These are phyloP conservation scores for Samia ricini DNA, from an alignment of 1,140 invertebrate species.

Conservation along the genomic window DNA sequence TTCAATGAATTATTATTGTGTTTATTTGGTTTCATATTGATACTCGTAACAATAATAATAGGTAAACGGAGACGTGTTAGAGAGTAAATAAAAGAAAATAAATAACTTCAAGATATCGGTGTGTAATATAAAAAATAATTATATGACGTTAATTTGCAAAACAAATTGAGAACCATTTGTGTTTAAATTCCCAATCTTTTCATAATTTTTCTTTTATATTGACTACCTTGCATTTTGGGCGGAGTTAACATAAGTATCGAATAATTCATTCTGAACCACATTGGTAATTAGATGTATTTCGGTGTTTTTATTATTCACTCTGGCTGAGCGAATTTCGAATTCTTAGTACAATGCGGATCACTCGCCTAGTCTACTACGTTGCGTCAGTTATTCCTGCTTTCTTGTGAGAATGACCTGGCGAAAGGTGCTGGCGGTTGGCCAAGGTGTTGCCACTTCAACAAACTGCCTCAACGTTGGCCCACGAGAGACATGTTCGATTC, in stretches of 20 bases:
- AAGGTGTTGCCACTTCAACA: constrained; percentile 16
- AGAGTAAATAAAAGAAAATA: too few relatives aligned
- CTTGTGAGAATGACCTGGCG: constrained; percentile 46
- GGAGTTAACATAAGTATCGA: not conserved
- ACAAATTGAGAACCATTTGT: too few relatives aligned
- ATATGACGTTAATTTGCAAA: too few relatives aligned
- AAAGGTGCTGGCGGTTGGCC: constrained; percentile 36
- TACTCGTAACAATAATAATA: too few relatives aligned
- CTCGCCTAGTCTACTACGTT: not conserved
- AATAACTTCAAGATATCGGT: too few relatives aligned
- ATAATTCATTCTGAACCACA: not conserved
- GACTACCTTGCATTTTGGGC: too few relatives aligned
- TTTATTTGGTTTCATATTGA: not conserved
- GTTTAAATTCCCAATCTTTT: too few relatives aligned
- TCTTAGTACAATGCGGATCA: not conserved
- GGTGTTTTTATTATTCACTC: not conserved
- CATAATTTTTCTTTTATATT: too few relatives aligned
- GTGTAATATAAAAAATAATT: too few relatives aligned
- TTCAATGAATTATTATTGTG: not conserved
- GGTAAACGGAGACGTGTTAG: too few relatives aligned
- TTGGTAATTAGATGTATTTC: not conserved
- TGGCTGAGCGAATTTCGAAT: not conserved
- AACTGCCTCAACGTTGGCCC: not conserved
- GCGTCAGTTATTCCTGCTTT: constrained; percentile 40
- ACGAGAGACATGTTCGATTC: not conserved